Evolutionary conservation across 2,113 vertebrate genomes (phyloP).

Genomic region (Neomonachus schauinslandi): DNA sequence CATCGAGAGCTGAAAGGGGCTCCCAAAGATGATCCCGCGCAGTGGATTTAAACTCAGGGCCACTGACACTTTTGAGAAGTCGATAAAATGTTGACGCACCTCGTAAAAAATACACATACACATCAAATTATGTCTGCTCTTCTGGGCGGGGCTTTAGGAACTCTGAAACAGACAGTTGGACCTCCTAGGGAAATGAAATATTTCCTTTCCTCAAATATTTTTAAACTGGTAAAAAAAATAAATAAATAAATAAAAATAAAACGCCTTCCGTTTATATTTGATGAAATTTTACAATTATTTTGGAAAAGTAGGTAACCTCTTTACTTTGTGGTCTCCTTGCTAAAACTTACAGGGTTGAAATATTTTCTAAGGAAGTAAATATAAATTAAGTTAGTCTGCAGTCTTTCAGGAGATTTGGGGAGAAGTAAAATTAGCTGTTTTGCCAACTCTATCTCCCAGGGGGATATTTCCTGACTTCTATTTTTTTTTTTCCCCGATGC

Average conservation of each 20-base stretch:
- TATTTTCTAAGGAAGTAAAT: slow-evolving; percentile 16
- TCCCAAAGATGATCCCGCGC: neutral
- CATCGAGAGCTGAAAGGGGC: neutral
- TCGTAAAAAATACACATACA: neutral
- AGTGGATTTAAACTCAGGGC: neutral
- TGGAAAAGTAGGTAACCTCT: neutral
- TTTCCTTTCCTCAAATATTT: slow-evolving; percentile 26
- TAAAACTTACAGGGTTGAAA: slow-evolving; percentile 42
- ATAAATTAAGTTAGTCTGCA: neutral
- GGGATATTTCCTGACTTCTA: neutral
- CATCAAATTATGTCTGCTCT: neutral
- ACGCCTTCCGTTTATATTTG: neutral
- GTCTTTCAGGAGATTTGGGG: neutral
- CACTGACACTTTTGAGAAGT: neutral
- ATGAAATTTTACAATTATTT: slow-evolving; percentile 28
- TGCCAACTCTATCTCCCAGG: slow-evolving; percentile 6
- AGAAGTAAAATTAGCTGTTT: neutral
- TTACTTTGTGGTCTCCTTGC: slow-evolving; percentile 39
- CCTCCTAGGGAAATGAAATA: neutral
- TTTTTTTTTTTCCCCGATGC: neutral
- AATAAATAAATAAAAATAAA: neutral
- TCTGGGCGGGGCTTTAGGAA: neutral
- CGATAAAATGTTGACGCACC: slow-evolving; percentile 29
- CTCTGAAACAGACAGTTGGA: neutral
- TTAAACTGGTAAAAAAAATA: neutral